Percentiles rank a stretch among this genome's conserved stretches.
Evolutionary conservation across 2,113 vertebrate species (phyloP).

Genomic region (Limanda limanda): DNA sequence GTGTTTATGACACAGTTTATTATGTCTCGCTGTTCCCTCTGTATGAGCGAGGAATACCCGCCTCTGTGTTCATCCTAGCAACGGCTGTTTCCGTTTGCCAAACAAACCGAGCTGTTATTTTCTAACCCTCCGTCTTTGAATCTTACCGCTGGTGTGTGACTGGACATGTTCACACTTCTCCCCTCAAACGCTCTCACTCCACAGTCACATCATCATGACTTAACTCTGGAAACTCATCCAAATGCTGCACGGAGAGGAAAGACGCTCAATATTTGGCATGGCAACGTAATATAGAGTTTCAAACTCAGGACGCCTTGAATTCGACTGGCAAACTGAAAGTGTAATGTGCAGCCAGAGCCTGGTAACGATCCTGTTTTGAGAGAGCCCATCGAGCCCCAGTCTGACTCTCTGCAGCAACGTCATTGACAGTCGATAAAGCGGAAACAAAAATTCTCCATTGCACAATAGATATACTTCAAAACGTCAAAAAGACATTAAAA

Average conservation of each 20-base stretch:
- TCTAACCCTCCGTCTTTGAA: conserved; percentile 36
- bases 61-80: conserved; percentile 45
- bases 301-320: background rate
- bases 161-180: conserved; percentile 55
- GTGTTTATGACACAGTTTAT: conserved; percentile 4
- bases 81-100: conserved; percentile 43
- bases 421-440: background rate
- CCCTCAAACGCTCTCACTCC: conserved; percentile 34
- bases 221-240: conserved; percentile 46
- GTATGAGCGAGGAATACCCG: conserved; percentile 7
- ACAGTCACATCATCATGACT: conserved; percentile 52
- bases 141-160: conserved; percentile 44
- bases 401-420: background rate
- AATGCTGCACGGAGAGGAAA: conserved; percentile 26
- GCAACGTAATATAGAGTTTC: conserved; percentile 1
- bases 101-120: conserved; percentile 54
- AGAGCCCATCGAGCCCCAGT: background rate
- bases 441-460: background rate
- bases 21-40: conserved; percentile 1
- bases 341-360: background rate
- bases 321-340: background rate
- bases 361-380: background rate
- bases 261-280: conserved; percentile 45
- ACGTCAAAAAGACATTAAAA: no score
- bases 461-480: no score